phyloP scores from a whole-genome alignment of 2,113 vertebrate genomes.

The Cathartes aura region DNA sequence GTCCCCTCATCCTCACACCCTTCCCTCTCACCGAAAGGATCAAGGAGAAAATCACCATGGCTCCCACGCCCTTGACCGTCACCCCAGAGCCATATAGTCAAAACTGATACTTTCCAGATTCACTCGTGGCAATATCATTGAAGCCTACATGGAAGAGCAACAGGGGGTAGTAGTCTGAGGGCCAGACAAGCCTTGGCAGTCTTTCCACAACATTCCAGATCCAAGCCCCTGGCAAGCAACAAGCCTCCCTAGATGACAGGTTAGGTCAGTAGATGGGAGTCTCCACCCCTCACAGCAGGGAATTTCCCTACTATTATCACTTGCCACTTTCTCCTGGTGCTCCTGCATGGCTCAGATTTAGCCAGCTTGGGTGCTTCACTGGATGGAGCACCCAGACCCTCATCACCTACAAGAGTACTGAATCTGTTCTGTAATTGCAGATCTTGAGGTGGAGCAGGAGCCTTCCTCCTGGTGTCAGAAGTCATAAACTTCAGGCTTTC shows the following conservation, averaged over 20 bases:
- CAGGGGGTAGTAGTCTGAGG: background rate
- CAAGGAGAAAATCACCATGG: background rate
- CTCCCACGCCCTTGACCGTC: background rate
- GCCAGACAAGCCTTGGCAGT: background rate
- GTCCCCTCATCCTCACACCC: background rate
- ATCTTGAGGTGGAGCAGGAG: background rate
- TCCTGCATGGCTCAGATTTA: background rate
- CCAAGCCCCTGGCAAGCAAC: background rate
- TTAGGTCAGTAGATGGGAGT: background rate
- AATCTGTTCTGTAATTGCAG: background rate
- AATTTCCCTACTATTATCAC: background rate
- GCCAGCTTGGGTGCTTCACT: background rate
- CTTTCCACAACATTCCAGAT: background rate
- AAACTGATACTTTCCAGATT: background rate
- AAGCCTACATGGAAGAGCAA: background rate
- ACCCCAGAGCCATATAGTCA: background rate
- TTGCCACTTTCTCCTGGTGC: background rate
- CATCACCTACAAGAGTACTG: background rate
- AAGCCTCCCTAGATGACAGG: background rate
- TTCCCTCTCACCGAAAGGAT: background rate
- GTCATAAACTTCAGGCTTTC: background rate
- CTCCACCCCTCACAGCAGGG: background rate
- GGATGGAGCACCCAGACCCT: background rate
- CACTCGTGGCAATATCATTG: background rate
- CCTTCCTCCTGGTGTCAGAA: background rate